phyloP scores from a whole-genome alignment of 1,140 invertebrate genomes.

The Zaprionus camerounensis region DNA sequence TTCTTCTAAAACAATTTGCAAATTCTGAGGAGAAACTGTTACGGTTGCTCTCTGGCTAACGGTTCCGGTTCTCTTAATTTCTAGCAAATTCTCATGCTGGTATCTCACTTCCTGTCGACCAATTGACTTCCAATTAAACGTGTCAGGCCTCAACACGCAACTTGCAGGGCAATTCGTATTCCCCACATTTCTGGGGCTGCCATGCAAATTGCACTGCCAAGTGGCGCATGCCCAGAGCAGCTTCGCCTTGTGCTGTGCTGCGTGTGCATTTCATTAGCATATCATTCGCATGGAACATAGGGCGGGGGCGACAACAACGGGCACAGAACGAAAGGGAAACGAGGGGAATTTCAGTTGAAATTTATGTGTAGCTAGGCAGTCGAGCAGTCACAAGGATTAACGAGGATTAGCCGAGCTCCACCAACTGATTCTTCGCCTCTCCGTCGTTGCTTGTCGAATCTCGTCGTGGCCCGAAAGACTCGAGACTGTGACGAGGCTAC shows the following conservation, averaged over 20 bases:
- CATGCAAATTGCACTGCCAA: conserved; percentile 25
- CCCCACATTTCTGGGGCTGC: conserved; percentile 7
- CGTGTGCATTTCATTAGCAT: conserved; percentile 79
- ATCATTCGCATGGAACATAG: conserved; percentile 32
- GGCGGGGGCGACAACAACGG: conserved; percentile 32
- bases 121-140: conserved; percentile 80
- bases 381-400: conserved; percentile 63
- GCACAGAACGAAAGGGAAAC: conserved; percentile 22
- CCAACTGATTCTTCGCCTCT: conserved; percentile 11
- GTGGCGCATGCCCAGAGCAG: conserved; percentile 48
- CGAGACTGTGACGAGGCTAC: conserved; percentile 30
- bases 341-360: conserved; percentile 45
- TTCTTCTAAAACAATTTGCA: too few species aligned
- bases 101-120: conserved; percentile 45
- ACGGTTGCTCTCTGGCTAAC: not conserved
- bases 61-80: not conserved
- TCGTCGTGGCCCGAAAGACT: conserved; percentile 13
- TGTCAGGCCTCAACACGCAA: conserved; percentile 51
- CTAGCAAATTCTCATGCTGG: not conserved
- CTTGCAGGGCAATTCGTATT: conserved; percentile 14
- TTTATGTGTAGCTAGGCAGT: conserved; percentile 59
- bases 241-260: conserved; percentile 35
- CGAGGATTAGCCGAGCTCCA: conserved; percentile 65
- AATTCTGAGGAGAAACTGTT: not conserved
- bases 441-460: conserved; percentile 31